Conservation (phyloP, 2,888 invertebrate genomes). For the Cerastis leucographa region DNA sequence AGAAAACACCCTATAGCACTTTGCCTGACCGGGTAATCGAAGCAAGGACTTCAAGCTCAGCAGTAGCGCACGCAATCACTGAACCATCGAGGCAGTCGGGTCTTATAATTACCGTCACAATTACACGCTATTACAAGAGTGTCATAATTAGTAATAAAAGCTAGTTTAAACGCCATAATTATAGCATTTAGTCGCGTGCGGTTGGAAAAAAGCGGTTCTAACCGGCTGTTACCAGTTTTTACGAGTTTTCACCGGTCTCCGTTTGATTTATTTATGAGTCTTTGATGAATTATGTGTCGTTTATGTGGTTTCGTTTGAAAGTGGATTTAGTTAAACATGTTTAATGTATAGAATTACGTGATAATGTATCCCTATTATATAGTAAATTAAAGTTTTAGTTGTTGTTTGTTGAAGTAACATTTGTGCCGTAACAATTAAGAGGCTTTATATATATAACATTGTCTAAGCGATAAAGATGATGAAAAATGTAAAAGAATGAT, state of each 20-base stretch:
- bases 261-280: constrained; percentile 55
- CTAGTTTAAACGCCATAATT: constrained; percentile 60
- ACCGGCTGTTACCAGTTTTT: constrained; percentile 42
- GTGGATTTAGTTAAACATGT: constrained; percentile 5
- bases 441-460: background rate
- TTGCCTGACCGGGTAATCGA: background rate
- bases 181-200: constrained; percentile 66
- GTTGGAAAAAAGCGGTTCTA: constrained; percentile 44
- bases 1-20: background rate
- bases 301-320: constrained; percentile 25
- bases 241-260: constrained; percentile 49
- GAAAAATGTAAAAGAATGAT: too few relatives aligned
- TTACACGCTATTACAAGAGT: constrained; percentile 65
- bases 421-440: background rate
- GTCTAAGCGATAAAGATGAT: too few relatives aligned
- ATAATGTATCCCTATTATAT: background rate
- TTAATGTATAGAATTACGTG: background rate
- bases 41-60: background rate
- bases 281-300: constrained; percentile 42
- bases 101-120: constrained; percentile 51
- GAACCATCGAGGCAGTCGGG: background rate
- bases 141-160: constrained; percentile 70
- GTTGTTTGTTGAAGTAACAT: background rate
- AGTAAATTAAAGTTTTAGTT: background rate
- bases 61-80: background rate